Evolutionary conservation across 2,888 invertebrate species (phyloP), one percentile per base, ranked within the genome.

Genomic region (Cristatella mucedo): DNA sequence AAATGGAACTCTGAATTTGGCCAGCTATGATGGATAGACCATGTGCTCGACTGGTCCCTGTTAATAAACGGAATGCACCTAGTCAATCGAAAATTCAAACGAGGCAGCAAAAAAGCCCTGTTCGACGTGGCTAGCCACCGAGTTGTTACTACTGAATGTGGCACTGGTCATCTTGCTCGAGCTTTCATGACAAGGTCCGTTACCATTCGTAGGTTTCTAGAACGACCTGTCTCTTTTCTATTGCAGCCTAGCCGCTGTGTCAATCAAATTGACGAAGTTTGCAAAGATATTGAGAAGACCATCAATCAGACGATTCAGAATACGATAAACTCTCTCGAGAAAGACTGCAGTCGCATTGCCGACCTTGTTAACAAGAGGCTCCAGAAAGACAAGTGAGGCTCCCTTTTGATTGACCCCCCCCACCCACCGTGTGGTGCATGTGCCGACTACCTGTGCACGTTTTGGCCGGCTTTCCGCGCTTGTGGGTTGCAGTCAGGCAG

Each of bases 221-320:
- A n/a, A n/a, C n/a, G n/a, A 7, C 6, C n/a, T 9, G n/a, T 38
- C 7, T 39, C 16, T 15, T 21, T 26, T 26, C 36, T 43, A 41
- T 46, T 40, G 11, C 45, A 65, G 60, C 47, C 57, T 15, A 59
- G 54, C 20, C 62, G 69, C 2, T 72, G 72, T 61, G 68, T 63
- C 9, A 73, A 73, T 50, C 72, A 73, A 54, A 73, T 73, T 33
- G 71, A 72, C 29, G 71, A 72, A 30, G 69, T 71, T 7, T 72
- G 72, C 48, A 62, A 60, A 34, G 71, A 69, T 40, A 60, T 73
- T 15, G 72, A 73, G 50, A 69, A 70, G 50, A 70, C 71, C 2
- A 73, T 73, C 47, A 70, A 70, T 45, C 68, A 68, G 45, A 71
- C 71, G 1, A 67, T 73, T 36, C 73, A 73, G 51, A 72, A 69